phyloP scores from a whole-genome alignment of 2,797 vertebrate genomes.

The Oceanodroma leucorhoa region DNA sequence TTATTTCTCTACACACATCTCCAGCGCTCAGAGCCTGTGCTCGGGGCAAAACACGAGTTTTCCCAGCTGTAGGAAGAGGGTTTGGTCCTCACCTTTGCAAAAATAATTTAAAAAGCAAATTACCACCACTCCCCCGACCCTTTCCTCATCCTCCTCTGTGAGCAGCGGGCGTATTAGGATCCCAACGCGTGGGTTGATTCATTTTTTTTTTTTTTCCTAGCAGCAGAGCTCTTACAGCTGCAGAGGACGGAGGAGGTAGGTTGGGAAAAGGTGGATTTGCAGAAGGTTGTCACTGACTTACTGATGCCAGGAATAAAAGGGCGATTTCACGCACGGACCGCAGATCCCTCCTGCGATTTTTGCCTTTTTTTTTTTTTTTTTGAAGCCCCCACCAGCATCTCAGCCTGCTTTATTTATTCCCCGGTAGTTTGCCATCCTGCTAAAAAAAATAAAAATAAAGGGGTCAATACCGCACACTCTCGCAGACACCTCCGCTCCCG shows the following conservation, averaged over 20 bases:
- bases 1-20: neutral
- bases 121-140: neutral
- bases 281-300: neutral
- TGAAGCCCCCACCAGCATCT: neutral
- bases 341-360: neutral
- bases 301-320: neutral
- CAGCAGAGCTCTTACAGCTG: neutral
- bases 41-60: neutral
- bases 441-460: neutral
- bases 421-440: neutral
- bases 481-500: neutral
- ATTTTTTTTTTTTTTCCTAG: neutral
- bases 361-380: neutral
- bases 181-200: neutral
- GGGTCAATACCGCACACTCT: neutral
- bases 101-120: neutral
- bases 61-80: neutral
- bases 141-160: neutral
- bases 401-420: neutral
- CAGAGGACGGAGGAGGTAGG: neutral
- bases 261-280: neutral
- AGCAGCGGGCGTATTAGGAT: neutral
- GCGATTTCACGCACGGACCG: neutral
- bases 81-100: neutral
- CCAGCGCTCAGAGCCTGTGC: accelerated